Percentiles rank a stretch among this genome's conserved stretches.
phyloP scores from a whole-genome alignment of 2,797 vertebrate species.

The Propithecus deckenii region DNA sequence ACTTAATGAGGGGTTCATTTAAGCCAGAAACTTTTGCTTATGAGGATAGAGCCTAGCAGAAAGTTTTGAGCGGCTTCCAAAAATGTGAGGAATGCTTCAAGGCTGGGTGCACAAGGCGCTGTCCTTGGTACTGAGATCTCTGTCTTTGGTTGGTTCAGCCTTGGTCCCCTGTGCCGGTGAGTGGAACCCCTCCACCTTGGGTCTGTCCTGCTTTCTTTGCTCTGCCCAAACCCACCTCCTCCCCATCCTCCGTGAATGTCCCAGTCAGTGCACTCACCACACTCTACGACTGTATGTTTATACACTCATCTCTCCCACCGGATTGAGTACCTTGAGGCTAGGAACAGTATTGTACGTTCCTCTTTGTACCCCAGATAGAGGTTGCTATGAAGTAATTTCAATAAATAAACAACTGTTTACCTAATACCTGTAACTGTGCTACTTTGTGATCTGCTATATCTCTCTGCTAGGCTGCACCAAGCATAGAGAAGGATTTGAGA shows the following conservation, averaged over 20 bases:
- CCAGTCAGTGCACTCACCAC: not conserved
- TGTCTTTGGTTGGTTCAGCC: not conserved
- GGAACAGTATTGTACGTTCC: not conserved
- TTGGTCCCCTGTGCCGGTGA: not conserved
- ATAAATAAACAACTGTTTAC: not conserved
- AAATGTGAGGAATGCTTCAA: not conserved
- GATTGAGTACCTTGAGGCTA: not conserved
- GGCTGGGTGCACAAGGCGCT: not conserved
- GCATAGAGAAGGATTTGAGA: not conserved
- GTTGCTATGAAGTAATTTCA: not conserved
- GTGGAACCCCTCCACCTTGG: not conserved
- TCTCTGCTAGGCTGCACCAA: not conserved
- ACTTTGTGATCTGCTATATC: not conserved
- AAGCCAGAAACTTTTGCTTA: constrained; percentile 24
- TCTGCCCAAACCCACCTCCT: not conserved
- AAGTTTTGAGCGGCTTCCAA: constrained; percentile 1
- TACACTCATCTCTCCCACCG: not conserved
- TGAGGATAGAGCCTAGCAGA: not conserved
- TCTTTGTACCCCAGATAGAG: not conserved
- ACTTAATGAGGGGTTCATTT: not conserved
- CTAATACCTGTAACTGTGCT: not conserved
- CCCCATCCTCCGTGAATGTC: not conserved
- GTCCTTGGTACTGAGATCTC: constrained; percentile 69
- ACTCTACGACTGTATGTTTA: not conserved
- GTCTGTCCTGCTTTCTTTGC: not conserved